phyloP scores from a whole-genome alignment of 2,113 vertebrate genomes.

The Camelus dromedarius region DNA sequence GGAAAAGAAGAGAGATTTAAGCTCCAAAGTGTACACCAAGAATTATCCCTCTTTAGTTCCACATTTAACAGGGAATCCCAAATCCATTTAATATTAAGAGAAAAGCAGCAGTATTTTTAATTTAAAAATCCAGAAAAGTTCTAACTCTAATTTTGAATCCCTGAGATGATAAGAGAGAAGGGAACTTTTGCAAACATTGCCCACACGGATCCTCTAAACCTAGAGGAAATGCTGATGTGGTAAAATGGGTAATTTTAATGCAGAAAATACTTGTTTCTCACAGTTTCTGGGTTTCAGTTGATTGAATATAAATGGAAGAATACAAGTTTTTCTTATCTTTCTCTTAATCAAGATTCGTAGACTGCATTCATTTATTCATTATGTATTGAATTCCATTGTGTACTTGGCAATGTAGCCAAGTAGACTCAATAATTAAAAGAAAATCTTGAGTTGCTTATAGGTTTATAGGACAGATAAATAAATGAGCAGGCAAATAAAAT shows the following conservation, averaged over 20 bases:
- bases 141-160: background rate
- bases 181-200: conserved; percentile 22
- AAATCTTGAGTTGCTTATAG: background rate
- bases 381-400: background rate
- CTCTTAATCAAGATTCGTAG: background rate
- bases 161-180: background rate
- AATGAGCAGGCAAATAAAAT: background rate
- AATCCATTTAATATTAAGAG: conserved; percentile 15
- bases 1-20: background rate
- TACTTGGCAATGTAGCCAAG: background rate
- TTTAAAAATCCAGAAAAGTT: background rate
- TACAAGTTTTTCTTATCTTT: background rate
- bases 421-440: background rate
- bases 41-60: background rate
- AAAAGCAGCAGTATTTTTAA: background rate
- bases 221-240: background rate
- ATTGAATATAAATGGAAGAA: background rate
- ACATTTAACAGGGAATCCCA: background rate
- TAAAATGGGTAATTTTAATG: background rate
- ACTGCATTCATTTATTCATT: background rate
- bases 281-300: background rate
- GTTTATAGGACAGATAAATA: background rate
- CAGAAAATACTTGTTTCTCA: background rate
- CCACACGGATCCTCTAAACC: background rate
- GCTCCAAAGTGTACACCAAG: background rate